Evolutionary conservation across 2,797 vertebrate species (phyloP).

Genomic region (Propithecus deckenii): DNA sequence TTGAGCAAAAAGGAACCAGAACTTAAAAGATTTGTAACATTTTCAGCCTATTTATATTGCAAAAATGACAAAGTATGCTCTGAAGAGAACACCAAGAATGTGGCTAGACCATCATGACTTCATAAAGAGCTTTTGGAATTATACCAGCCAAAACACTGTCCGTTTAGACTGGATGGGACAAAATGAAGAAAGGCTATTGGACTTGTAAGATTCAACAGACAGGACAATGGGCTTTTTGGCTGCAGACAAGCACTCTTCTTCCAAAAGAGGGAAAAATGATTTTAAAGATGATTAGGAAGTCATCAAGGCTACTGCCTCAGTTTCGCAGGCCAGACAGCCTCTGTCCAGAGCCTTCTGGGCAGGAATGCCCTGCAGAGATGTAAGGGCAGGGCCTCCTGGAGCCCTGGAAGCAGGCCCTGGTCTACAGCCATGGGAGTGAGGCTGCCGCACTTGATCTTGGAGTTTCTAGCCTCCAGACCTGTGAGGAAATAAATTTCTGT

Average conservation of each 20-base stretch:
- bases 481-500: neutral
- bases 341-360: neutral
- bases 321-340: neutral
- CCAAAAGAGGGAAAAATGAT: neutral
- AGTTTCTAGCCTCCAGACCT: neutral
- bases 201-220: too few species aligned
- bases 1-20: neutral
- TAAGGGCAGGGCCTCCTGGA: too few species aligned
- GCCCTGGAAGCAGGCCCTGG: too few species aligned
- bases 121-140: neutral
- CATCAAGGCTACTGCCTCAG: too few species aligned
- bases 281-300: neutral
- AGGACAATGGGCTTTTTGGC: too few species aligned
- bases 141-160: neutral
- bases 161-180: neutral
- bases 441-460: neutral
- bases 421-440: rapidly evolving
- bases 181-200: neutral
- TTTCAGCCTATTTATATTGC: neutral
- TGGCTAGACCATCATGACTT: neutral
- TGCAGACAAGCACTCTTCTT: neutral
- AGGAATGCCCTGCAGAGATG: neutral
- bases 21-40: neutral
- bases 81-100: neutral
- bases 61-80: neutral